Conservation (phyloP, 2,888 invertebrate genomes). For the Gastracanthus pulcherrimus region DNA sequence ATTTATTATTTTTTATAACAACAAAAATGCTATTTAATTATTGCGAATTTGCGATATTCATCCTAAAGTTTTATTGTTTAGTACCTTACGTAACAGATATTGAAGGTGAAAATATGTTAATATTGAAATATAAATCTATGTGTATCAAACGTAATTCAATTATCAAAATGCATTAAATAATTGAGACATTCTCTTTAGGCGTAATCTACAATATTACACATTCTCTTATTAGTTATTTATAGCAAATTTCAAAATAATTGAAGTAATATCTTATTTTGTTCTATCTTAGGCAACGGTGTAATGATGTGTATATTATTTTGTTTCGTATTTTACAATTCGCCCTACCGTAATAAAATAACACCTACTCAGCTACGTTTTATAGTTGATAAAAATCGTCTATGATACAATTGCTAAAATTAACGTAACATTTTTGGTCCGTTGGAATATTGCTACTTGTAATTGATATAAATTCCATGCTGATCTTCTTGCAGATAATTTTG, state of each 20-base stretch:
- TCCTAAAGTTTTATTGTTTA: no score
- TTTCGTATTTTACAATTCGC: constrained; percentile 33
- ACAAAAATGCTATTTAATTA: not conserved
- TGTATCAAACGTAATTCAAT: not conserved
- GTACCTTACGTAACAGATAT: no score
- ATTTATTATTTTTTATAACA: not conserved
- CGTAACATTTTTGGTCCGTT: constrained; percentile 61
- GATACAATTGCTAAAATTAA: constrained; percentile 52
- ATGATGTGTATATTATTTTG: constrained; percentile 16
- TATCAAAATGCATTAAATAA: not conserved
- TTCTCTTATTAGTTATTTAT: not conserved
- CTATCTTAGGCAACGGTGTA: constrained; percentile 22
- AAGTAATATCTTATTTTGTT: not conserved
- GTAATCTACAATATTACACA: not conserved
- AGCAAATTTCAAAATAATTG: not conserved
- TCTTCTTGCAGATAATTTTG: constrained; percentile 21
- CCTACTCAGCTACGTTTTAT: constrained; percentile 16
- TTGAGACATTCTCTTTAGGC: not conserved
- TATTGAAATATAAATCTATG: not conserved
- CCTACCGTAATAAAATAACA: constrained; percentile 32
- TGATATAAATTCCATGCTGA: constrained; percentile 16
- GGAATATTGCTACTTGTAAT: constrained; percentile 57
- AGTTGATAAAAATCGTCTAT: constrained; percentile 42
- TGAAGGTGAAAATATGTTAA: no score
- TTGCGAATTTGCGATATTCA: not conserved